Conservation (phyloP, 2,113 vertebrate genomes). For the Amphilophus citrinellus region DNA sequence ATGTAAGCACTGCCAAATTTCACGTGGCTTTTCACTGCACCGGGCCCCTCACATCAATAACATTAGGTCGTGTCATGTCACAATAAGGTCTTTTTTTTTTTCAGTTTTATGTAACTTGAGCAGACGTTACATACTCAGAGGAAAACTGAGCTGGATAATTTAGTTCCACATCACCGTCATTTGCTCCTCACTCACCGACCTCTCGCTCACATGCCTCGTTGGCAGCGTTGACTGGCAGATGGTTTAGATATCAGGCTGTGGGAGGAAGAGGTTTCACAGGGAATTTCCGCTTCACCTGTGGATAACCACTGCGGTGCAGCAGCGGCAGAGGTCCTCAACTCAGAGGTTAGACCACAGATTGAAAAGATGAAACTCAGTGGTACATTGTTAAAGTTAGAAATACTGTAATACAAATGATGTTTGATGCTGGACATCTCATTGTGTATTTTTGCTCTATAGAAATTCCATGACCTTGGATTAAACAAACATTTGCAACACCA, state of each 20-base stretch:
- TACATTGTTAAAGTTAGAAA: too few relatives aligned
- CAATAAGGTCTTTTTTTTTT: not conserved
- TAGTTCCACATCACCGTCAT: constrained; percentile 18
- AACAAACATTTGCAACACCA: not conserved
- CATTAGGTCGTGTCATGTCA: not conserved
- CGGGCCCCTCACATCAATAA: not conserved
- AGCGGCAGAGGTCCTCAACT: not conserved
- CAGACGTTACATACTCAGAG: not conserved
- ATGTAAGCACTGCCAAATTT: not conserved
- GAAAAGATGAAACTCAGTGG: too few relatives aligned
- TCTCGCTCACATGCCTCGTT: constrained; percentile 17
- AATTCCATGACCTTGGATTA: not conserved
- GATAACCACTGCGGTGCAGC: not conserved
- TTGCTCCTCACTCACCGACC: constrained; percentile 31
- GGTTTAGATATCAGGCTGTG: constrained; percentile 28
- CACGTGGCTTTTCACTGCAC: not conserved
- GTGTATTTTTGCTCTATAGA: not conserved
- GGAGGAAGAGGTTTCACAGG: constrained; percentile 8
- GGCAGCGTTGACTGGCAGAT: not conserved
- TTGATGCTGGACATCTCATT: too few relatives aligned
- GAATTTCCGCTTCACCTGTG: constrained; percentile 23
- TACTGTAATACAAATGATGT: too few relatives aligned
- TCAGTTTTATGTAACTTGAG: not conserved
- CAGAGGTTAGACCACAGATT: not conserved
- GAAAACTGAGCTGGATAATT: not conserved